Conservation (phyloP, 2,797 vertebrate genomes). For the Setipinna tenuifilis region DNA sequence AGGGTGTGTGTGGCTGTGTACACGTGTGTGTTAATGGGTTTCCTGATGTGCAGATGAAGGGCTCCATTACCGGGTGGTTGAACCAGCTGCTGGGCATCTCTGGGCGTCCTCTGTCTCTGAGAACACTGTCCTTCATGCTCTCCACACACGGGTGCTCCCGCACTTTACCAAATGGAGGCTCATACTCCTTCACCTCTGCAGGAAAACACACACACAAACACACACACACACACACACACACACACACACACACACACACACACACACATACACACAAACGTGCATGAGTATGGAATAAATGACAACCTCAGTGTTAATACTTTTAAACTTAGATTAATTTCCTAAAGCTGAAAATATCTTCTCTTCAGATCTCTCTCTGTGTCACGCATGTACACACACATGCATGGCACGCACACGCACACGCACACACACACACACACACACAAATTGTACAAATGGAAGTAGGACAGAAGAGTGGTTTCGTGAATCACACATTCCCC, state of each 20-base stretch:
- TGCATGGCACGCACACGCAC: background rate
- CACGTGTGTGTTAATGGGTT: background rate
- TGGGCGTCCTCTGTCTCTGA: conserved; percentile 88
- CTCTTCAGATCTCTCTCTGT: background rate
- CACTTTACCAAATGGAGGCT: conserved; percentile 93
- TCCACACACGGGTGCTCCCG: conserved; percentile 95
- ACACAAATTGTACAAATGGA: too few relatives aligned
- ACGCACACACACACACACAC: too few relatives aligned
- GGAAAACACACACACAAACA: conserved; percentile 13
- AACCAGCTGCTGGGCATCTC: conserved; percentile 92
- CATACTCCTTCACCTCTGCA: conserved; percentile 93
- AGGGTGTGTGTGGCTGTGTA: background rate
- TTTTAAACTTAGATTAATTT: background rate
- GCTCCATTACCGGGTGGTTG: conserved; percentile 83
- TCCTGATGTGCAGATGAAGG: background rate
- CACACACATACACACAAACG: background rate
- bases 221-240: background rate
- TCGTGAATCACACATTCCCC: too few relatives aligned
- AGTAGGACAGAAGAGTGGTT: too few relatives aligned
- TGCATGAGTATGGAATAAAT: background rate
- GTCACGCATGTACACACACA: background rate
- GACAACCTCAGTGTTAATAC: background rate
- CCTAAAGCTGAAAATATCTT: background rate
- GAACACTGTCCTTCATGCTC: conserved; percentile 97
- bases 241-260: background rate